A percentile compares a stretch with the other conserved stretches of the same genome.
phyloP scores from a whole-genome alignment of 2,797 vertebrate genomes.

The Gymnodraco acuticeps region DNA sequence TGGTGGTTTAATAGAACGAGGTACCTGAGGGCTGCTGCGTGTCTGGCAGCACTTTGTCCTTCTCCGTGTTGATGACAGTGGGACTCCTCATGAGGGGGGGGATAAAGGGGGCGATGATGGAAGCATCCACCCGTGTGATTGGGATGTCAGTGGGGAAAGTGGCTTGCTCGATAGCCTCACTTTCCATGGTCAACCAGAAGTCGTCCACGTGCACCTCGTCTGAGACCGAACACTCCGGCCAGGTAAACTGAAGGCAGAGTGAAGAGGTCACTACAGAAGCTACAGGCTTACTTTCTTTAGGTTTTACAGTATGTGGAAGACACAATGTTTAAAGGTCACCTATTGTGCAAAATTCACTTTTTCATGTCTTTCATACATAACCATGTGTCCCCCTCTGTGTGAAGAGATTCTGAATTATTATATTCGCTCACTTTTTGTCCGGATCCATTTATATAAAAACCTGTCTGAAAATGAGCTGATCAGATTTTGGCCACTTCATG shows the following conservation, averaged over 20 bases:
- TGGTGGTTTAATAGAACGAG: neutral
- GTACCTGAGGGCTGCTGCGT: constrained; percentile 86
- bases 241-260: constrained; percentile 89
- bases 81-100: constrained; percentile 94
- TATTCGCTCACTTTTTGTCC: too few species aligned
- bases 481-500: too few species aligned
- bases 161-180: constrained; percentile 95
- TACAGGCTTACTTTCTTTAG: neutral
- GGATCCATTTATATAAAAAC: too few species aligned
- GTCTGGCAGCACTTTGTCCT: constrained; percentile 88
- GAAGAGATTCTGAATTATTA: too few species aligned
- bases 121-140: constrained; percentile 96
- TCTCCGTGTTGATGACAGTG: constrained; percentile 94
- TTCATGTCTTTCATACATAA: too few species aligned
- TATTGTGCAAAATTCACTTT: too few species aligned
- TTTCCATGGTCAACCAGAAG: constrained; percentile 98
- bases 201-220: constrained; percentile 97
- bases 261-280: neutral
- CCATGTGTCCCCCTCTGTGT: too few species aligned
- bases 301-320: neutral
- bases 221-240: constrained; percentile 91
- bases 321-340: neutral
- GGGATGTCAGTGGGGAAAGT: constrained; percentile 93
- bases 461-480: too few species aligned
- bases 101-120: constrained; percentile 96